These are phyloP conservation scores for Craniophora ligustri DNA, from an alignment of 2,888 invertebrate genomes.

Conservation along the genomic window DNA sequence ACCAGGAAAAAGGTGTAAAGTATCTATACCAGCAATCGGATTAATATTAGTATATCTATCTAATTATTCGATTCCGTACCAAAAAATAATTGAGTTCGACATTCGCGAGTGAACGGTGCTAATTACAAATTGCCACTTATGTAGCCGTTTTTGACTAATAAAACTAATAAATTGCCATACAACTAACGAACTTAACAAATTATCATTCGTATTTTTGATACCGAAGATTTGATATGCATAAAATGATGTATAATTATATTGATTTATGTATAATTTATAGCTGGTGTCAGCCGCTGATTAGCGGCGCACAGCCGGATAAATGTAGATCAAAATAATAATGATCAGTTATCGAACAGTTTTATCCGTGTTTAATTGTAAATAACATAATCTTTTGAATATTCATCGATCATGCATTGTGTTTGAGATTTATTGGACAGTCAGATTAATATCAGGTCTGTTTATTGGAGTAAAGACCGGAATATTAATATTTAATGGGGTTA, in stretches of 20 bases:
- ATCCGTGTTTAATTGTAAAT: constrained; percentile 43
- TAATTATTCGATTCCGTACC: not conserved
- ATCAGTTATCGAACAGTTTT: constrained; percentile 36
- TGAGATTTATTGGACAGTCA: constrained; percentile 40
- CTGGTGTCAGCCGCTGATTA: constrained; percentile 15
- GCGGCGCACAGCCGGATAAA: constrained; percentile 33
- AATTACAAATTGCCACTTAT: not conserved
- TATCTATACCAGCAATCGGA: not conserved
- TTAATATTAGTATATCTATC: too few species aligned
- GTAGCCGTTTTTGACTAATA: too few species aligned
- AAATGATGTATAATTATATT: not conserved
- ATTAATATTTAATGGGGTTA: constrained; percentile 7
- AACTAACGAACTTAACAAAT: too few species aligned
- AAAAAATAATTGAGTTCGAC: not conserved
- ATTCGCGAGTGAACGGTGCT: not conserved
- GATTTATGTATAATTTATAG: constrained; percentile 24
- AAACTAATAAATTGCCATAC: not conserved
- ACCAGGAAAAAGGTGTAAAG: too few species aligned
- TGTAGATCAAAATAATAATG: constrained; percentile 35
- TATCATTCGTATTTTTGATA: not conserved
- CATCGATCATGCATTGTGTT: constrained; percentile 40
- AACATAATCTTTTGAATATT: constrained; percentile 44
- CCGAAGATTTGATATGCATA: constrained; percentile 5
- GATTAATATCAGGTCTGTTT: constrained; percentile 20
- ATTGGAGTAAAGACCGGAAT: constrained; percentile 12